These are phyloP conservation scores for Glareola pratincola DNA, from an alignment of 2,113 vertebrate genomes.

Conservation along the genomic window DNA sequence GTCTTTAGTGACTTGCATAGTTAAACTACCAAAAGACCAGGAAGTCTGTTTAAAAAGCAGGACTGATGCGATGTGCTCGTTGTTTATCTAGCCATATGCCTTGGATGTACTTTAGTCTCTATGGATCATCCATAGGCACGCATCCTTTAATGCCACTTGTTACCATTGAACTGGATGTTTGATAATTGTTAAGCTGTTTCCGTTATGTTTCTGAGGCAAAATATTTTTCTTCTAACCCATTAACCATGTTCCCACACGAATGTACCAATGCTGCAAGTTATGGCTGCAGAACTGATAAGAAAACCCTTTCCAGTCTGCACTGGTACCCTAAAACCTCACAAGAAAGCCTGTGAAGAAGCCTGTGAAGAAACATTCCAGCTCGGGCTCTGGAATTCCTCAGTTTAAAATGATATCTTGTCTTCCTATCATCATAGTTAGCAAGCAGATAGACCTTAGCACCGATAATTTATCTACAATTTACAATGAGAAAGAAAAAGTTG, in stretches of 20 bases:
- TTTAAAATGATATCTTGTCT: neutral
- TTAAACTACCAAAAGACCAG: neutral
- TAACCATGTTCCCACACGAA: neutral
- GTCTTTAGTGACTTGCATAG: neutral
- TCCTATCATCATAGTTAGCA: neutral
- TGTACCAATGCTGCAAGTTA: neutral
- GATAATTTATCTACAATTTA: neutral
- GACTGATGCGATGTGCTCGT: neutral
- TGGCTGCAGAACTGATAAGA: neutral
- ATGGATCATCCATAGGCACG: rapidly evolving
- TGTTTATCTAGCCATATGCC: neutral
- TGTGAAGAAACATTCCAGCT: neutral
- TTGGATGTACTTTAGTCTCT: neutral
- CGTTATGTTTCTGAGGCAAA: neutral
- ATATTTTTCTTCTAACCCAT: neutral
- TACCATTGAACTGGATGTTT: neutral
- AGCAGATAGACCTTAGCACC: neutral
- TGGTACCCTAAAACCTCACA: neutral
- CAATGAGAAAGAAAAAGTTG: neutral
- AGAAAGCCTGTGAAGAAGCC: neutral
- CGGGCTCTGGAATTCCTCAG: neutral
- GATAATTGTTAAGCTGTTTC: neutral
- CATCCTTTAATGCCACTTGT: neutral
- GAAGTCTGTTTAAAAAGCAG: neutral
- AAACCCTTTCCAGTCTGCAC: neutral